These are phyloP conservation scores for Syrrhaptes paradoxus DNA, from an alignment of 2,113 vertebrate species.

Conservation along the genomic window DNA sequence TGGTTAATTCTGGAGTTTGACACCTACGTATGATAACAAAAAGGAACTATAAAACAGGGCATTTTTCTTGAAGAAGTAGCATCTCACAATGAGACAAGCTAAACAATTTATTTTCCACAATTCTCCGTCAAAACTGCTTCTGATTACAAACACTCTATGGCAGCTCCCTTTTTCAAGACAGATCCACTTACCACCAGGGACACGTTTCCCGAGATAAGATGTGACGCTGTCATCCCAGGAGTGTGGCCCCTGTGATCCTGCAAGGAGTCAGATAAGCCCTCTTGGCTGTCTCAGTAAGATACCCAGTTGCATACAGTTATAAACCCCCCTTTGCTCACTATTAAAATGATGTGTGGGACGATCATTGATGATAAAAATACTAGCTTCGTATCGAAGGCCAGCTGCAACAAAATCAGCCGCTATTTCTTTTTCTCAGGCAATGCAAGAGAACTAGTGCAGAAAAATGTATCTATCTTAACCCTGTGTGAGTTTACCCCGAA, in stretches of 20 bases:
- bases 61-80: background rate
- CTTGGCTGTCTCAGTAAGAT: background rate
- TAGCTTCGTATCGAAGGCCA: rapidly evolving
- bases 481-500: background rate
- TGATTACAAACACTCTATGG: background rate
- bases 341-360: background rate
- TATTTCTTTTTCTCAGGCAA: background rate
- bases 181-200: background rate
- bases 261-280: background rate
- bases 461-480: background rate
- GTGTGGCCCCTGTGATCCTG: background rate
- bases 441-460: background rate
- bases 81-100: background rate
- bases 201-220: background rate
- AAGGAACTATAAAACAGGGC: background rate
- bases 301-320: background rate
- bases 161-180: background rate
- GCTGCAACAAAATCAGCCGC: background rate
- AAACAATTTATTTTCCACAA: background rate
- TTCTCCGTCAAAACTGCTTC: background rate
- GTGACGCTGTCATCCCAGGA: background rate
- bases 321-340: background rate
- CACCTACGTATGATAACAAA: background rate
- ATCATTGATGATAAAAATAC: background rate
- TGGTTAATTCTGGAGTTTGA: background rate